A percentile compares a stretch with the other conserved stretches of the same genome.
These are phyloP conservation scores for Epizoanthus illoricatus DNA, from an alignment of 92 coral and sea anemone genomes.

Conservation along the genomic window DNA sequence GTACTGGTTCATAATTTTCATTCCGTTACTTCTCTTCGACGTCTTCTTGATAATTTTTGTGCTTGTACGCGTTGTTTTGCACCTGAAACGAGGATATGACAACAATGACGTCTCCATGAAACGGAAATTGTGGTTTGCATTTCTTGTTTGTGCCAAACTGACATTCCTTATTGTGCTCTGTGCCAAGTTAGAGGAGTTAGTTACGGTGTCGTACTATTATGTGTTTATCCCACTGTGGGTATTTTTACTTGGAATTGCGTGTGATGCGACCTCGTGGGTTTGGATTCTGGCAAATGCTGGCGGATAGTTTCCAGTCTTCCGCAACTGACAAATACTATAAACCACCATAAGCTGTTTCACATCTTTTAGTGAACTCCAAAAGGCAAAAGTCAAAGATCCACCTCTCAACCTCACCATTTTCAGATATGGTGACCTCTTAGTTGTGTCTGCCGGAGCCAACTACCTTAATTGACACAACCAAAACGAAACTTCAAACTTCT, in stretches of 20 bases:
- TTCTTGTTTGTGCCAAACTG: conserved; percentile 66
- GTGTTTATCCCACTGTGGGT: conserved; percentile 91
- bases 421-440: too few species aligned
- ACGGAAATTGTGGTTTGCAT: conserved; percentile 83
- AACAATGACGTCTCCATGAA: conserved; percentile 55
- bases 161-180: conserved; percentile 77
- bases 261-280: conserved; percentile 68
- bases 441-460: too few species aligned
- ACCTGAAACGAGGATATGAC: conserved; percentile 66
- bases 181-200: conserved; percentile 74
- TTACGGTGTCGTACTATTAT: conserved; percentile 73
- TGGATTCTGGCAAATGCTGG: conserved; percentile 60
- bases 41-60: conserved; percentile 60
- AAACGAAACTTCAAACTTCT: too few species aligned
- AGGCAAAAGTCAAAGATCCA: too few species aligned
- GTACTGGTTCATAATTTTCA: conserved; percentile 89
- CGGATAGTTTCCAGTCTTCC: not conserved
- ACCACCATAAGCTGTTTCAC: conserved; percentile 36
- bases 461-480: too few species aligned
- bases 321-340: not conserved
- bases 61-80: conserved; percentile 68
- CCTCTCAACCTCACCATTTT: too few species aligned
- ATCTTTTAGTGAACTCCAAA: not conserved
- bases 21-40: conserved; percentile 77
- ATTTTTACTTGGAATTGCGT: conserved; percentile 68